Evolutionary conservation across 2,888 invertebrate species (phyloP), one percentile per base, ranked within the genome.

Genomic region (Thelaira solivaga): DNA sequence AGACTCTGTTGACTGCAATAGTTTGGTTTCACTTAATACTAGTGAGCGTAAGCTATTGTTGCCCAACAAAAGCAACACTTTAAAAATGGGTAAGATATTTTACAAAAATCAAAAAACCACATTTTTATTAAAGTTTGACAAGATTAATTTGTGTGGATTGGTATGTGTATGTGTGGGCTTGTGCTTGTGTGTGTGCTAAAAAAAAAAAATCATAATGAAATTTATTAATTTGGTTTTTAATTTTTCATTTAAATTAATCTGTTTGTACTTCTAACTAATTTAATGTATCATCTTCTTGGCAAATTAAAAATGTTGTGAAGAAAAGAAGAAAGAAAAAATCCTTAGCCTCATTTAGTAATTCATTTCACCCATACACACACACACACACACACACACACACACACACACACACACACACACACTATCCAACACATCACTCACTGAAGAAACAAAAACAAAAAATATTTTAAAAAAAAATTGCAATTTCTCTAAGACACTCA

Each of bases 41-140:
- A 84, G 84, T 74, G 88, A 88, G 81, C 85, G 88, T 67, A 87
- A 86, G 80, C 83, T 86, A 20, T 83, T 88, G 81, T 80, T 88
- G 82, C 88, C 88, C 76, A 83, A 83, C 69, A 88, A 84, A 81
- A 83, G 82, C 83, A 88, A 86, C 84, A 85, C 82, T 80, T 82
- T 88, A 78, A 85, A 87, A 82, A 82, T 88, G 85, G 88, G 88
- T 88, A 87, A 89, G 88, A 83, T 55, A 36, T n/a, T n/a, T n/a
- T 26, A 36, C 20, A 45, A 47, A 2, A 59, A 64, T 29, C 68
- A 49, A 49, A 41, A 49, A 22, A 49, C 6, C 41, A 73, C 24
- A 49, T 55, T 41, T 69, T 53, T 36, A 55, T 76, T 67, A 55
- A 67, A 64, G 68, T 64, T 62, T 73, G 16, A 59, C n/a, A 45